Conservation (phyloP, 2,797 vertebrate genomes). For the Tadarida brasiliensis region DNA sequence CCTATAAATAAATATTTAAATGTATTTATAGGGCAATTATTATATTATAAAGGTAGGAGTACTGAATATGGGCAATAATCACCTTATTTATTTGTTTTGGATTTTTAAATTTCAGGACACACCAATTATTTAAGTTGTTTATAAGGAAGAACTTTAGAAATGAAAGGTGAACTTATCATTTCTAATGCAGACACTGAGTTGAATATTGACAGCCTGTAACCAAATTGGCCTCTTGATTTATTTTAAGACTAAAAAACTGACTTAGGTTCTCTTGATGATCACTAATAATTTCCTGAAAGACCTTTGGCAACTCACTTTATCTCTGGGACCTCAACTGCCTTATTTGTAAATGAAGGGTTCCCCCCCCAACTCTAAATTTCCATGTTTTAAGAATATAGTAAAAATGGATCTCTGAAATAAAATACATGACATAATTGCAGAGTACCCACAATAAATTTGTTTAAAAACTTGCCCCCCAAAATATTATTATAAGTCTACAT, state of each 20-base stretch:
- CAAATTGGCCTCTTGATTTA: slow-evolving; percentile 14
- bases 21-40: slow-evolving; percentile 26
- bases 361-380: slow-evolving; percentile 46
- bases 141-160: slow-evolving; percentile 27
- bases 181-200: neutral
- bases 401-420: slow-evolving; percentile 52
- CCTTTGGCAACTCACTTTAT: slow-evolving; percentile 35
- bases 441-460: neutral
- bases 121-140: slow-evolving; percentile 50
- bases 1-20: slow-evolving; percentile 39
- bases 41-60: slow-evolving; percentile 24
- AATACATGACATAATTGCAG: slow-evolving; percentile 15
- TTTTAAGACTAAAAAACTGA: neutral
- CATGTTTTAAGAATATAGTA: slow-evolving; percentile 44
- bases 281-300: slow-evolving; percentile 34
- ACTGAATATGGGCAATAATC: slow-evolving; percentile 5
- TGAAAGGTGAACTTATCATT: neutral
- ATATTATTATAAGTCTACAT: slow-evolving; percentile 12
- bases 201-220: neutral
- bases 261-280: slow-evolving; percentile 28
- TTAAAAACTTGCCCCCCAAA: neutral
- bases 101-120: slow-evolving; percentile 4
- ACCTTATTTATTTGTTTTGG: slow-evolving; percentile 6
- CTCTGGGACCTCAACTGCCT: neutral
- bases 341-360: slow-evolving; percentile 28